Percentiles rank a stretch among this genome's conserved stretches.
These are phyloP conservation scores for Diarsia mendica DNA, from an alignment of 2,888 invertebrate species.

Conservation along the genomic window DNA sequence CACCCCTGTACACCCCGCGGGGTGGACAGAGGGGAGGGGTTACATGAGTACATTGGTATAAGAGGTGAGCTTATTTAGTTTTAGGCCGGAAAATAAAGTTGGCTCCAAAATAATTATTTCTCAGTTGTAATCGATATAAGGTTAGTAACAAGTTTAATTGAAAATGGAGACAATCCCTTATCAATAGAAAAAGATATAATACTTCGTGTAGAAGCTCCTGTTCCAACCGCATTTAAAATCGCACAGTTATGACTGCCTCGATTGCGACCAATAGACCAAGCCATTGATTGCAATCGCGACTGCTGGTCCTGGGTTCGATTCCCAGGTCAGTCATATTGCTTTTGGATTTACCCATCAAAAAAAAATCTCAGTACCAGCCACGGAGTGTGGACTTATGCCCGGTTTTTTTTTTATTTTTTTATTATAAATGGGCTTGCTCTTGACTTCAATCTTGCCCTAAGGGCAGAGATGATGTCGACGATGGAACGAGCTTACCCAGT, in stretches of 20 bases:
- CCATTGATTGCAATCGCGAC: neutral
- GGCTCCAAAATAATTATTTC: slow-evolving; percentile 18
- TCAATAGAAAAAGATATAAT: neutral
- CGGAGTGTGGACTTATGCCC: neutral
- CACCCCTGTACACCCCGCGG: neutral
- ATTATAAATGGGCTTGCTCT: no score
- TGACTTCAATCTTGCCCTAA: no score
- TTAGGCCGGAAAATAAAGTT: neutral
- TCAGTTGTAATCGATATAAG: neutral
- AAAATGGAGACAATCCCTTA: neutral
- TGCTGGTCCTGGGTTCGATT: neutral
- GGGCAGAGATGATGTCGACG: no score
- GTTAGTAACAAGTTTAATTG: neutral
- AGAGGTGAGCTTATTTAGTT: neutral
- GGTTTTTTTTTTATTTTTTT: neutral
- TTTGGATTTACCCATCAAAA: neutral
- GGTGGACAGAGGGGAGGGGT: neutral
- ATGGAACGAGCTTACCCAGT: no score
- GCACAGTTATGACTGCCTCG: neutral
- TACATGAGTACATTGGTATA: neutral
- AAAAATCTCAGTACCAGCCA: neutral
- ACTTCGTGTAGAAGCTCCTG: neutral
- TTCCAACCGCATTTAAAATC: neutral
- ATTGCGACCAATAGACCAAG: neutral
- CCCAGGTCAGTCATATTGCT: neutral